Base-by-base conservation (phyloP, 2,113 vertebrate genomes). In the Calonectris borealis region DNA sequence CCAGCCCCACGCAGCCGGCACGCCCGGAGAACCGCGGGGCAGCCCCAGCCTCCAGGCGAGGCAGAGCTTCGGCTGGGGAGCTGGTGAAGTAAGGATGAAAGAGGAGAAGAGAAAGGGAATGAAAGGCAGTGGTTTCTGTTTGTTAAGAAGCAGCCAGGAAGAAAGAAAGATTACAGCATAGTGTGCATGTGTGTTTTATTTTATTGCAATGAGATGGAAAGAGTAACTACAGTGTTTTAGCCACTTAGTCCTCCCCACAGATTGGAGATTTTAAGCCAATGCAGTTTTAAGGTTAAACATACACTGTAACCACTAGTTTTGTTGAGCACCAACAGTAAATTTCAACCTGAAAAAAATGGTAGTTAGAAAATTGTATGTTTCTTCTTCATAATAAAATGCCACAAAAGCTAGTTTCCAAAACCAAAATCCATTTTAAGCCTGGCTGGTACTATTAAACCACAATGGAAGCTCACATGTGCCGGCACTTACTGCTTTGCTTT, bases 401-500 rank as follows among this genome's bases (percentile, higher is more conserved):
- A 91, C 92, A 92, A 91, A 76, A 95, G 62, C 84, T 48, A 44
- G 46, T 58, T 94, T 79, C 81, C 66, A 91, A 97, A 95, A 76
- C 58, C 87, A 66, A 95, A 95, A 75, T 80, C 88, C 94, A 92
- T 97, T 97, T 97, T 95, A 92, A 93, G 78, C 82, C 83, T 96
- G 92, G 86, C 85, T 68, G 27, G 93, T 86, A 65, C 16, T 87
- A 87, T 68, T 57, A 94, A 95, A 90, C 83, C 87, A 88, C 65
- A 94, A 55, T 72, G 40, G 66, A 95, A 89, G 92, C 71, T 97
- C 54, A 10, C 38, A 62, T 55, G 71, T 86, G 38, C 71, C 9
- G 2, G 49, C 73, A 69, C 24, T 94, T n/a, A 61, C 6, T 86
- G 48, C 54, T 90, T 70, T 57, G 75, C 84, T 86, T 58, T 54